Evolutionary conservation across 2,113 vertebrate genomes (phyloP).

Genomic region (Callaeas wilsoni): DNA sequence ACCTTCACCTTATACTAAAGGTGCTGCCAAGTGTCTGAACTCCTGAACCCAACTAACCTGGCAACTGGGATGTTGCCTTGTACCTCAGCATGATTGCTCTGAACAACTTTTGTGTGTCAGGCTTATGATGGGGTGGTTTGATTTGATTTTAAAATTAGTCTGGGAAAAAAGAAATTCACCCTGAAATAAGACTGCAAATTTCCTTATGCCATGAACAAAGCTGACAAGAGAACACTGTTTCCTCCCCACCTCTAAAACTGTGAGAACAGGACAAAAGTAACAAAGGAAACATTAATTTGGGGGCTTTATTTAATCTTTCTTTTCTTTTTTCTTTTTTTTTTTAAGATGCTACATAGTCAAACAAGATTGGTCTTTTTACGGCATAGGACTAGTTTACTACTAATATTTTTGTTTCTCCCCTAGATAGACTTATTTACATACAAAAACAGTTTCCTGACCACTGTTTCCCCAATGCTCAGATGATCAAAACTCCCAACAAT

Average conservation of each 20-base stretch:
- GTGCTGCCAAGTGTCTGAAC: neutral
- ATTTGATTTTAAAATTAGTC: neutral
- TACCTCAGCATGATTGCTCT: neutral
- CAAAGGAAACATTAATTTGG: conserved; percentile 68
- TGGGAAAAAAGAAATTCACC: neutral
- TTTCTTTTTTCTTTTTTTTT: conserved; percentile 73
- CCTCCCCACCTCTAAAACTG: neutral
- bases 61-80: neutral
- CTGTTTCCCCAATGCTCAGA: conserved; percentile 73
- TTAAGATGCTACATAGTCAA: conserved; percentile 96
- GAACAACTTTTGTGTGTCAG: neutral
- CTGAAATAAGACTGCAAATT: neutral
- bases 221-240: neutral
- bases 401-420: conserved; percentile 71
- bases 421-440: conserved; percentile 81
- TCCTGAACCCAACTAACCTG: neutral
- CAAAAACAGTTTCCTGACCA: conserved; percentile 79
- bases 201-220: neutral
- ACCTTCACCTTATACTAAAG: neutral
- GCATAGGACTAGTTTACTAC: conserved; percentile 85
- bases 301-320: conserved; percentile 80
- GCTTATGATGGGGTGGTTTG: neutral
- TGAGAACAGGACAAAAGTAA: conserved; percentile 69
- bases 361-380: conserved; percentile 87
- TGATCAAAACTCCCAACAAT: conserved; percentile 68